Evolutionary conservation across 2,113 vertebrate genomes (phyloP), one percentile per base, ranked within the genome.

Genomic region (Turnix velox): DNA sequence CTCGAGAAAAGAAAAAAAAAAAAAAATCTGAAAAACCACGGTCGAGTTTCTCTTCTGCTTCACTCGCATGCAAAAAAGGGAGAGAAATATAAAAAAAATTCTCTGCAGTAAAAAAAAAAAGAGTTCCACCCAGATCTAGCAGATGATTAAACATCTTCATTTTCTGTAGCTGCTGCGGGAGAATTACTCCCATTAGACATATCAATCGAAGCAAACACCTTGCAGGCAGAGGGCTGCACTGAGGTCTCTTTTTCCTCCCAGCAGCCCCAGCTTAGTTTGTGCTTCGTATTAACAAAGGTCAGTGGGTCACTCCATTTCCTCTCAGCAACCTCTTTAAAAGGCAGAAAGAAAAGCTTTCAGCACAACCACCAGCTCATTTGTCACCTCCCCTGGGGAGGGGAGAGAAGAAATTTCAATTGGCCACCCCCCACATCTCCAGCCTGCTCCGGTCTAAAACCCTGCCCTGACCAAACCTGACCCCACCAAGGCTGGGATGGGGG

Each of bases 291-390:
- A 96, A 52, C 85, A 87, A 68, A 86, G 95, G 96, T 67, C 96
- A 92, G 19, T 63, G 87, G 95, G 96, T 92, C 94, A 77, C 89
- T 93, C 73, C 91, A 85, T 91, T 95, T 96, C 96, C 96, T 95
- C 87, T 93, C 89, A 94, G 94, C 77, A 80, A 94, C 91, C 81
- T 93, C 94, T 94, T 73, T 46, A 63, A 82, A 82, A 90, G 81
- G 52, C 59, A 81, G 84, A 39, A 73, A 69, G 75, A 39, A 90
- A 91, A 91, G 87, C 92, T 96, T 92, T 96, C 80, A 96, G 94
- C 81, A 54, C 87, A 87, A 89, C 93, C 86, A 84, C 45, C 7
- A 90, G 69, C 92, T 86, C 79, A 40, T 80, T 57, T 88, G 83
- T 86, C 86, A 92, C 74, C 94, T 93, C 86, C 83, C 88, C 66